A percentile compares a stretch with the other conserved stretches of the same genome.
Evolutionary conservation across 2,113 vertebrate species (phyloP).

Genomic region (Chloropsis hardwickii): DNA sequence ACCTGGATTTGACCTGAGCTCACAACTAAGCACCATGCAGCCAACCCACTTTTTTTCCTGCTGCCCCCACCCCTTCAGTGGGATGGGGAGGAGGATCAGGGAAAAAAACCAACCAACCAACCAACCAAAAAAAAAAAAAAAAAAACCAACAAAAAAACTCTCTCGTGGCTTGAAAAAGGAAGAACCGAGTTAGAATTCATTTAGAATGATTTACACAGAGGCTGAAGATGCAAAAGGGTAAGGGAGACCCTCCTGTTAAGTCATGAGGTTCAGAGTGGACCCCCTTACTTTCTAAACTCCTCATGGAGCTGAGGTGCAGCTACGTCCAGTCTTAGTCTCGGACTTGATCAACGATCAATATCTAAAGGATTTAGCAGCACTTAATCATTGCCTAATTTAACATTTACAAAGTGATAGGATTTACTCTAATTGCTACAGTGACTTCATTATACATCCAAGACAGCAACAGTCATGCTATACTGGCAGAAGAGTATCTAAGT

Average conservation of each 20-base stretch:
- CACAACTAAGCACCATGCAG: not conserved
- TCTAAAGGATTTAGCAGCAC: not conserved
- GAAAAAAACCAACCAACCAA: too few species aligned
- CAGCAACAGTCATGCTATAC: not conserved
- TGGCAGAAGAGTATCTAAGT: not conserved
- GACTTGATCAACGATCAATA: not conserved
- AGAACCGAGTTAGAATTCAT: not conserved
- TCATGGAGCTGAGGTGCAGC: not conserved
- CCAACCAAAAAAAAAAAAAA: too few species aligned
- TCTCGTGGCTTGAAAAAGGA: not conserved
- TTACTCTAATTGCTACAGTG: not conserved
- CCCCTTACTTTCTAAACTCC: not conserved
- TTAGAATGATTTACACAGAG: not conserved
- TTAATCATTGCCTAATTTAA: not conserved
- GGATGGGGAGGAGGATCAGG: not conserved
- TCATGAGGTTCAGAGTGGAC: not conserved
- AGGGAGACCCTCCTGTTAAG: not conserved
- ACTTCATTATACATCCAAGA: not conserved
- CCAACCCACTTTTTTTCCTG: not conserved
- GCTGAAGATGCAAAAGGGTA: not conserved
- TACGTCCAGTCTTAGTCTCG: not conserved
- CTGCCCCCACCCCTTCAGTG: not conserved
- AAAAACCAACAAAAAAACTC: accelerated
- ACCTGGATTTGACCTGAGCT: not conserved
- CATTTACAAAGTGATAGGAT: not conserved